Evolutionary conservation across 1,140 invertebrate species (phyloP).

Genomic region (Drosophila lowei): DNA sequence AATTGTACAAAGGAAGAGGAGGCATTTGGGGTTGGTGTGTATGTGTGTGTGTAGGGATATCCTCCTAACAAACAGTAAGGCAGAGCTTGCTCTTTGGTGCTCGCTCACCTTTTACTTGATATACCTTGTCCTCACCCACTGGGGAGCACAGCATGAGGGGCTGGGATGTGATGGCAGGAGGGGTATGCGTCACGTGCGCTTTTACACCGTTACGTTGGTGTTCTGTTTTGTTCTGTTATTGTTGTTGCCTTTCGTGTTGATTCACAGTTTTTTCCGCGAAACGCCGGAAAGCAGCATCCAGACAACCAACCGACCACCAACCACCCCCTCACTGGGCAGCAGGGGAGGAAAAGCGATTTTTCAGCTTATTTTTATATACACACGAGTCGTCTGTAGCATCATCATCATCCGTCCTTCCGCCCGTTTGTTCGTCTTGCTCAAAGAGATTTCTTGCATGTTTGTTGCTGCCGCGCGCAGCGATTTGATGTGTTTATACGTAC

Average conservation of each 20-base stretch:
- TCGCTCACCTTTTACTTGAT: too few species aligned
- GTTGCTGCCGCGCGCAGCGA: slow-evolving; percentile 54
- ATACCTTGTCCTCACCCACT: background rate
- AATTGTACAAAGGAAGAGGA: background rate
- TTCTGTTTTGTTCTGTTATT: slow-evolving; percentile 50
- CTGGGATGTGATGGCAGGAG: background rate
- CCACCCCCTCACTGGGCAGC: slow-evolving; percentile 34
- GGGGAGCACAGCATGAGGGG: too few species aligned
- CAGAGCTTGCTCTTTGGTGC: too few species aligned
- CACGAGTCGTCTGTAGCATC: slow-evolving; percentile 31
- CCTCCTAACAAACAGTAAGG: too few species aligned
- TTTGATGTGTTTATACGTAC: slow-evolving; percentile 74
- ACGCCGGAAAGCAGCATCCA: slow-evolving; percentile 51
- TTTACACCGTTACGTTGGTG: slow-evolving; percentile 23
- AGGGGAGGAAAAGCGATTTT: slow-evolving; percentile 75
- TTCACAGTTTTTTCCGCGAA: slow-evolving; percentile 79
- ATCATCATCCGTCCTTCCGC: slow-evolving; percentile 16
- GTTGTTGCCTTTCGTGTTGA: slow-evolving; percentile 70
- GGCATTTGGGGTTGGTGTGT: slow-evolving; percentile 7
- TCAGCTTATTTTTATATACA: slow-evolving; percentile 74
- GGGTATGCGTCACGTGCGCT: slow-evolving; percentile 67
- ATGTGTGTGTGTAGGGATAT: too few species aligned
- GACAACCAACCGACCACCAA: slow-evolving; percentile 33
- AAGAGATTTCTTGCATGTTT: slow-evolving; percentile 66
- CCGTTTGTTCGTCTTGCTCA: slow-evolving; percentile 34